Base-by-base conservation (phyloP, 2,888 invertebrate species). In the Torymus texanus region DNA sequence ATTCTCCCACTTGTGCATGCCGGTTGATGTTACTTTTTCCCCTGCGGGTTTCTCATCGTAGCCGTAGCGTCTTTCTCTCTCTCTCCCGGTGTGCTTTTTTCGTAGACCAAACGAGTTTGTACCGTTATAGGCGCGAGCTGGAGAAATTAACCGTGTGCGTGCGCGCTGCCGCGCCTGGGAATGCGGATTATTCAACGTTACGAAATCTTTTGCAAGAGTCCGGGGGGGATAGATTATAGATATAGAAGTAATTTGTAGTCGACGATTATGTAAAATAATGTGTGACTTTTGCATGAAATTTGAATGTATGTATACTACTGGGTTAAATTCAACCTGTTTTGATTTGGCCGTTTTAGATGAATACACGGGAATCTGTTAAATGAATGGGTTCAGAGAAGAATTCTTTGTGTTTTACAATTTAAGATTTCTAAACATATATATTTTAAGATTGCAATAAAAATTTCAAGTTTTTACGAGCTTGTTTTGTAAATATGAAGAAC, bases 101-200 rank as follows among this genome's bases (percentile, higher is more conserved):
- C 16, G 63, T 59, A 12, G 58, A 63, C 0, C 62, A 29, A 74
- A 71, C 65, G 70, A 65, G 66, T 63, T 61, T 66, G n/a, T 70
- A 41, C 71, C 66, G 70, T 79, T 74, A 76, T 41, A 41, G 41
- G 63, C n/a, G 13, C n/a, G 50, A 41, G 74, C 53, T 74, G 58
- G 56, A 50, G 71, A 63, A 51, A 63, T 74, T 74, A 58, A 51
- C 56, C 58, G 63, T 12, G 56, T 13, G 62, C 41, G 68, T 24
- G 13, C 1, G 56, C 4, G 59, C 41, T 50, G 13, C 5, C 50
- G 8, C 29, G 4, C n/a, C 18, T n/a, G 14, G 56, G 67, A 63
- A 51, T 58, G 59, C 29, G 18, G 55, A 55, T 63, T 65, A 65
- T 61, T 65, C 74, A 16, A 41, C 1, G 59, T 75, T 75, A 66